These are phyloP conservation scores for Ranitomeya variabilis DNA, from an alignment of 2,113 vertebrate genomes.

Conservation along the genomic window DNA sequence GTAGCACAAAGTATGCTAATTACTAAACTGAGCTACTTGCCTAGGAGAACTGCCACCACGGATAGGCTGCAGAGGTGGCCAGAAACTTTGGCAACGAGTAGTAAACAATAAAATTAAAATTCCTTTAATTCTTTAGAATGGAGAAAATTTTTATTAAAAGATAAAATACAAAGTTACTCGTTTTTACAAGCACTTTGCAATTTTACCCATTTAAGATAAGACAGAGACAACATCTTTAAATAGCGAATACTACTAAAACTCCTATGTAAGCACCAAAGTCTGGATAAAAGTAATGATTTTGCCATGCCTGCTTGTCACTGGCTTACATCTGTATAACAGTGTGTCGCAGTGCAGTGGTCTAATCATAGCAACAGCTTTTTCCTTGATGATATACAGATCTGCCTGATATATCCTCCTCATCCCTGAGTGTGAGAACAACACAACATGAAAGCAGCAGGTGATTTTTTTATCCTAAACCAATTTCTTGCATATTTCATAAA, in stretches of 20 bases:
- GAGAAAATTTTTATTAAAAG: too few relatives aligned
- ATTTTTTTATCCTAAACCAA: conserved; percentile 24
- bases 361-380: conserved; percentile 19
- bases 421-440: conserved; percentile 6
- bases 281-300: not conserved
- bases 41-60: too few relatives aligned
- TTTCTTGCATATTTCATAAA: conserved; percentile 2
- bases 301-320: not conserved
- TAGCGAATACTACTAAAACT: not conserved
- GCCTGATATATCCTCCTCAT: conserved; percentile 3
- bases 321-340: not conserved
- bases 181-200: too few relatives aligned
- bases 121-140: too few relatives aligned
- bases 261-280: not conserved
- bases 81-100: too few relatives aligned
- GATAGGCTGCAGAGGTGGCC: too few relatives aligned
- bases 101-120: too few relatives aligned
- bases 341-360: conserved; percentile 8
- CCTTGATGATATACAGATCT: conserved; percentile 12
- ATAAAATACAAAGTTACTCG: too few relatives aligned
- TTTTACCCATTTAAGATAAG: too few relatives aligned
- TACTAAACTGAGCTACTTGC: too few relatives aligned
- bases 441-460: not conserved
- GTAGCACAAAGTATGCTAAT: too few relatives aligned
- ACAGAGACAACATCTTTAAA: not conserved